Conservation (phyloP, 2,888 invertebrate species). For the Polydesmus complanatus region DNA sequence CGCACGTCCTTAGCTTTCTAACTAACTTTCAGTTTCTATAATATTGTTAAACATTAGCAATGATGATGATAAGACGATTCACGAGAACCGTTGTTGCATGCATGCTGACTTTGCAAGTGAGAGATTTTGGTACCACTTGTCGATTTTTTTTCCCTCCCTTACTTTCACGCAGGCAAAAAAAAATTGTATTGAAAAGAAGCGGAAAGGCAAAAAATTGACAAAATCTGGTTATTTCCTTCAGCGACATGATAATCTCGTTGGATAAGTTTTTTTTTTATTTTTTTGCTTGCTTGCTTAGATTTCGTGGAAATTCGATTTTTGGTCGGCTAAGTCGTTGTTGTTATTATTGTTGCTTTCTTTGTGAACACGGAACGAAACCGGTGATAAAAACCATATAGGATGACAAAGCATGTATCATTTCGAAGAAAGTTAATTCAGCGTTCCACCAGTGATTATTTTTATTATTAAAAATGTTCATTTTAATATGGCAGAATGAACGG, state of each 20-base stretch:
- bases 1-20: background rate
- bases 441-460: background rate
- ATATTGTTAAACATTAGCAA: background rate
- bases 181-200: no score
- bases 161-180: no score
- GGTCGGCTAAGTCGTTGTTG: background rate
- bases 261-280: background rate
- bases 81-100: background rate
- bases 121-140: no score
- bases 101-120: no score
- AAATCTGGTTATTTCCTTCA: background rate
- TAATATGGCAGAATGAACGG: background rate
- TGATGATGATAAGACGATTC: no score
- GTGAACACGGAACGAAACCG: background rate
- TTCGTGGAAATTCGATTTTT: background rate
- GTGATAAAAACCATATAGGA: background rate
- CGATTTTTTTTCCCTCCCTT: no score
- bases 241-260: background rate
- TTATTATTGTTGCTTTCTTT: background rate
- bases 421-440: background rate
- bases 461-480: background rate
- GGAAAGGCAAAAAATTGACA: background rate
- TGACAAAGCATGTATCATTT: background rate
- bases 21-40: background rate
- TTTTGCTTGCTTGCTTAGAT: background rate